phyloP scores from a whole-genome alignment of 2,797 vertebrate species.

The Octomys mimax region DNA sequence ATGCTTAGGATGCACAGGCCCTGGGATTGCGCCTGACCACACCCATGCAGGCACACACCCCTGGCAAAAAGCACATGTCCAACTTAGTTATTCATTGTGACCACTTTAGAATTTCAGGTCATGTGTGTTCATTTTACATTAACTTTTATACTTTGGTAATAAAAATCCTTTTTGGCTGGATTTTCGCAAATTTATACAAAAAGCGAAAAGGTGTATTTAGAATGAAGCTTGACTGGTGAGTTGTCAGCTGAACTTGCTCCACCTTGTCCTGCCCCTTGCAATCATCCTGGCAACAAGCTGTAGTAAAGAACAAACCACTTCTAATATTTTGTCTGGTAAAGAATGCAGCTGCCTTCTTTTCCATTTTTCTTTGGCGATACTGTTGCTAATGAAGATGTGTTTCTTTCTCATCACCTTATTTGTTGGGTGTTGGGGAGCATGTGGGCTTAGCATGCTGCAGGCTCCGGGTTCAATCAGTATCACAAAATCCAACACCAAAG shows the following conservation, averaged over 20 bases:
- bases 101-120: conserved; percentile 28
- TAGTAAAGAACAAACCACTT: neutral
- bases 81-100: neutral
- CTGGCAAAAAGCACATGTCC: neutral
- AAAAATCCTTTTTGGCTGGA: neutral
- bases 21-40: neutral
- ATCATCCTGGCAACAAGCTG: neutral
- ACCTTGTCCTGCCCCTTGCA: neutral
- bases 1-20: neutral
- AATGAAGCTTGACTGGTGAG: neutral
- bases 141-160: neutral
- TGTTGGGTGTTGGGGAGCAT: neutral
- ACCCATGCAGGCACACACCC: neutral
- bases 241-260: neutral
- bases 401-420: neutral
- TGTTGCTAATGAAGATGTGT: conserved; percentile 15
- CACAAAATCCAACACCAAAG: neutral
- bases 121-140: conserved; percentile 6
- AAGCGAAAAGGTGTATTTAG: neutral
- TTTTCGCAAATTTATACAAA: neutral
- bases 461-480: neutral
- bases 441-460: neutral
- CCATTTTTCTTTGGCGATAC: neutral
- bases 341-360: neutral
- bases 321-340: neutral